A percentile compares a stretch with the other conserved stretches of the same genome.
phyloP scores from a whole-genome alignment of 1,140 invertebrate genomes.

The Alviniconcha marisindica region DNA sequence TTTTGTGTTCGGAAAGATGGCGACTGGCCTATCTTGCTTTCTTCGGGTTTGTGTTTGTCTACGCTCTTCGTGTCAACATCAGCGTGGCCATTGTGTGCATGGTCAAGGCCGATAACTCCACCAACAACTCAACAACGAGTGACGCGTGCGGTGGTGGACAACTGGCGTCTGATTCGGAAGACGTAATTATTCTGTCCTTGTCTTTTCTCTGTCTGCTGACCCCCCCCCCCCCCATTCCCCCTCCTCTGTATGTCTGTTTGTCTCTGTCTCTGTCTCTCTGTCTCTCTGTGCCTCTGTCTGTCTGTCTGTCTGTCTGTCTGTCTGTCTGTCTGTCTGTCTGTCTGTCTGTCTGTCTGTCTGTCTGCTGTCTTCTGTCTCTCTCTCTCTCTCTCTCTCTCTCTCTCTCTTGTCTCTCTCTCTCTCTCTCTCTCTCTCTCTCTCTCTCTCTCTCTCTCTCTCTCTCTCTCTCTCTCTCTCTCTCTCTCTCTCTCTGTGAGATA shows the following conservation, averaged over 20 bases:
- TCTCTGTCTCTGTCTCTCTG: not conserved
- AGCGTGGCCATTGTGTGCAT: slow-evolving; percentile 90
- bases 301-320: not conserved
- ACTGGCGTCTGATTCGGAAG: not conserved
- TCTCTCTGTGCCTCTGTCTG: not conserved
- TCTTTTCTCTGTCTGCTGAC: not conserved
- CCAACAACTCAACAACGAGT: no score
- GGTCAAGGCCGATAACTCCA: slow-evolving; percentile 74
- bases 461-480: no score
- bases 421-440: no score
- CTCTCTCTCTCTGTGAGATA: no score
- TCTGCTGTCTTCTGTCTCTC: not conserved
- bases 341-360: not conserved
- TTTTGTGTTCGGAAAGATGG: slow-evolving; percentile 46
- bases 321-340: not conserved
- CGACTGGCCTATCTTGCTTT: slow-evolving; percentile 58
- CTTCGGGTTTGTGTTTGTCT: slow-evolving; percentile 75
- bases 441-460: no score
- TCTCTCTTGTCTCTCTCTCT: no score
- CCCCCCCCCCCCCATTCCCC: not conserved
- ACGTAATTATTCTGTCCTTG: not conserved
- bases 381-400: not conserved
- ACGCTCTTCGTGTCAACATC: slow-evolving; percentile 90
- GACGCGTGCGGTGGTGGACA: not conserved
- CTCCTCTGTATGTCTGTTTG: not conserved